Conservation (phyloP, 2,797 vertebrate genomes). For the Syngnathus acus region DNA sequence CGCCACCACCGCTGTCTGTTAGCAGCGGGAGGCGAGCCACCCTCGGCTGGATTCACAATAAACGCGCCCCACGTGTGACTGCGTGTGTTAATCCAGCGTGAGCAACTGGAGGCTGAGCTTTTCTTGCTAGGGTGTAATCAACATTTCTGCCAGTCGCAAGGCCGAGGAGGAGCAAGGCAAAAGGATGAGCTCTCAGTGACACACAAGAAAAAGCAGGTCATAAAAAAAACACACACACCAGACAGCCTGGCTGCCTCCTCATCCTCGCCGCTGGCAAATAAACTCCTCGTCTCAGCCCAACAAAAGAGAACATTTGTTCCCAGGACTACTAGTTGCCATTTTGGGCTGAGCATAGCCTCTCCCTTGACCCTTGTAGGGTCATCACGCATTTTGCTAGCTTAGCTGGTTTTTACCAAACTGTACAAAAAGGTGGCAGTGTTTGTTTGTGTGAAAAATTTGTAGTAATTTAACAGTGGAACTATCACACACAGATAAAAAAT, state of each 20-base stretch:
- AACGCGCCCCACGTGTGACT: constrained; percentile 20
- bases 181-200: constrained; percentile 36
- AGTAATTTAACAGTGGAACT: no score
- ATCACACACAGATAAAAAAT: no score
- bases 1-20: constrained; percentile 48
- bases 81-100: constrained; percentile 45
- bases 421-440: not conserved
- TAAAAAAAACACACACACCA: constrained; percentile 24
- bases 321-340: constrained; percentile 37
- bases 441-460: no score
- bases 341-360: not conserved
- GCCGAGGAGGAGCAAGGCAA: constrained; percentile 25
- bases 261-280: constrained; percentile 48
- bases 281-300: constrained; percentile 54
- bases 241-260: constrained; percentile 27
- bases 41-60: constrained; percentile 25
- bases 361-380: not conserved
- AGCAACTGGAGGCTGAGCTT: constrained; percentile 43
- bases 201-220: constrained; percentile 19
- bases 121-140: constrained; percentile 43
- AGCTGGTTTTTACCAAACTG: not conserved
- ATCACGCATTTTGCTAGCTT: not conserved
- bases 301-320: constrained; percentile 56
- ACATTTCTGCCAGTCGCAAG: constrained; percentile 47
- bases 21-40: constrained; percentile 46